Conservation (phyloP, 2,113 vertebrate species). For the Rousettus leschenaultii region DNA sequence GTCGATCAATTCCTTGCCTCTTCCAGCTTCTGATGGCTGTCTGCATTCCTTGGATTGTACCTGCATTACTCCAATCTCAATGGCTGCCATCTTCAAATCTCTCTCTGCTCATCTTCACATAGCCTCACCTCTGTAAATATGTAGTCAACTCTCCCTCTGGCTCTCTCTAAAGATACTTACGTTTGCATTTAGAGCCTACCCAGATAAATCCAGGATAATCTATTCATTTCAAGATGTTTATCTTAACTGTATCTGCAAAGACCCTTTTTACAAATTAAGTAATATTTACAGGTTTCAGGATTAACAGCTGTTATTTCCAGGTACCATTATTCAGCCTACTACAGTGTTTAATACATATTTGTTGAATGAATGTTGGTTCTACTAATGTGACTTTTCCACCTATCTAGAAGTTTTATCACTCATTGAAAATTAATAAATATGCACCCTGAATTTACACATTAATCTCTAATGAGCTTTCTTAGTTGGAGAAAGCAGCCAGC, state of each 20-base stretch:
- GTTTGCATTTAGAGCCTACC: neutral
- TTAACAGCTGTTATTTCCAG: neutral
- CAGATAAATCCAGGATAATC: neutral
- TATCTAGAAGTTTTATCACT: constrained; percentile 4
- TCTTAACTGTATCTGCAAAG: neutral
- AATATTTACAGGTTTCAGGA: neutral
- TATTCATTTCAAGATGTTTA: neutral
- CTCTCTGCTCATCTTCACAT: neutral
- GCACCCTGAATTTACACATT: neutral
- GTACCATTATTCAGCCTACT: neutral
- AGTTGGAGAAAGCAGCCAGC: neutral
- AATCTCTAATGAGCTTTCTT: constrained; percentile 2
- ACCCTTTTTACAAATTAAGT: neutral
- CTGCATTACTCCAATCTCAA: neutral
- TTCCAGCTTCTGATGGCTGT: neutral
- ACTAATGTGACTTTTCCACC: neutral
- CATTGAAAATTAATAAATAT: constrained; percentile 11
- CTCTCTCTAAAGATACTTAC: neutral
- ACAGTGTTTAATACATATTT: neutral
- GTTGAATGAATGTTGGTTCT: neutral
- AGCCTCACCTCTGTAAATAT: neutral
- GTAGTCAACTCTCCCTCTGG: neutral
- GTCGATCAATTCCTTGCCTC: neutral
- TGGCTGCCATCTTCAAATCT: neutral
- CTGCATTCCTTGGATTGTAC: neutral